phyloP scores from a whole-genome alignment of 2,113 vertebrate genomes.

The Semicossyphus pulcher region DNA sequence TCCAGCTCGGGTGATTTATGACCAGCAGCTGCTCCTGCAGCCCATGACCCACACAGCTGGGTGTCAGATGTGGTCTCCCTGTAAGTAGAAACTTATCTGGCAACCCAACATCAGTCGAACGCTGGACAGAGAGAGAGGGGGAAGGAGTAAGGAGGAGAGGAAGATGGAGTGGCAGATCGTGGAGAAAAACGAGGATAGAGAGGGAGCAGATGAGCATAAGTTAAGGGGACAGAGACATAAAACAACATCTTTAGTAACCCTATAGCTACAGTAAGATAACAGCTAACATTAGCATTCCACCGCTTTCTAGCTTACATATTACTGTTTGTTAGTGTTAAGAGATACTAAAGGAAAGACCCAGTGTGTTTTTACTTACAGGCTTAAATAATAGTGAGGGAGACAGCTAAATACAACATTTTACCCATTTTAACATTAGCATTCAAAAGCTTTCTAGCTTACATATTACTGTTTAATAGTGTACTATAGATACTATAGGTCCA shows the following conservation, averaged over 20 bases:
- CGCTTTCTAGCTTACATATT: too few species aligned
- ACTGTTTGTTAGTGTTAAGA: too few species aligned
- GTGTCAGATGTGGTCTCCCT: slow-evolving; percentile 83
- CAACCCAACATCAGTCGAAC: slow-evolving; percentile 71
- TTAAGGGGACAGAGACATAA: slow-evolving; percentile 11
- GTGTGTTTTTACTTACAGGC: too few species aligned
- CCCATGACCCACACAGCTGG: slow-evolving; percentile 82
- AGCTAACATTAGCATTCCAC: too few species aligned
- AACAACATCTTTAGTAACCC: not conserved
- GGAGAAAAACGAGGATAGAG: not conserved
- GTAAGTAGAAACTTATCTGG: slow-evolving; percentile 80
- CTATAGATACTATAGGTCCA: too few species aligned
- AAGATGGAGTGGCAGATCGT: slow-evolving; percentile 45
- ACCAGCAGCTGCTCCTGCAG: slow-evolving; percentile 80
- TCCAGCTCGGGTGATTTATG: slow-evolving; percentile 82
- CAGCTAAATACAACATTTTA: too few species aligned
- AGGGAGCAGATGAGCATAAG: slow-evolving; percentile 39
- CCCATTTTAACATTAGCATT: too few species aligned
- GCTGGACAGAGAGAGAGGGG: slow-evolving; percentile 50
- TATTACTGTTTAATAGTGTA: too few species aligned
- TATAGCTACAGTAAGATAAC: too few species aligned
- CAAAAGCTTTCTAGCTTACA: too few species aligned
- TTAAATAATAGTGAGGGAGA: too few species aligned
- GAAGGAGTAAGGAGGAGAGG: slow-evolving; percentile 25
- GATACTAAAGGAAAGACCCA: too few species aligned